A percentile compares a stretch with the other conserved stretches of the same genome.
phyloP scores from a whole-genome alignment of 2,113 vertebrate species.

The Propithecus coquereli region DNA sequence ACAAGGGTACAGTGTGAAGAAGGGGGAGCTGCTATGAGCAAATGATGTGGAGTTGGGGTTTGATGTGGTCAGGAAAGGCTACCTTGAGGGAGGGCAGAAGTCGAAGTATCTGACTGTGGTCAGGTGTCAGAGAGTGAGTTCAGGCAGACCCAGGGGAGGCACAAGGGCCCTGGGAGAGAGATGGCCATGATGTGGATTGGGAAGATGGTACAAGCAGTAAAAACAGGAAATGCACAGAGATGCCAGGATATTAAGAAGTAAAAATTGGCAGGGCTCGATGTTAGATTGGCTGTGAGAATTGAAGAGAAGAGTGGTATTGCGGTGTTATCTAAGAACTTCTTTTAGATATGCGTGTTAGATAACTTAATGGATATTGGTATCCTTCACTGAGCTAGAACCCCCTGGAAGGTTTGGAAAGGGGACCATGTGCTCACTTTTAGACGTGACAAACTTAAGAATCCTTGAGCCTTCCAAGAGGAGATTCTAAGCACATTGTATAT shows the following conservation, averaged over 20 bases:
- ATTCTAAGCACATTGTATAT: background rate
- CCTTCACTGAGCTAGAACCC: background rate
- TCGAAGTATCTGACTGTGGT: too few relatives aligned
- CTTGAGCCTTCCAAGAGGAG: background rate
- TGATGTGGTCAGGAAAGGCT: background rate
- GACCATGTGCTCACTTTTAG: background rate
- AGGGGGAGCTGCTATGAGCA: background rate
- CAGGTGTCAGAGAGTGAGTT: too few relatives aligned
- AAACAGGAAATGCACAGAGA: background rate
- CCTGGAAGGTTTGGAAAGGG: background rate
- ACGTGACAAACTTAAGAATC: background rate
- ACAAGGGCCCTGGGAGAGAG: background rate
- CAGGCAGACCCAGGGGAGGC: background rate
- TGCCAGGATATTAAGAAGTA: background rate
- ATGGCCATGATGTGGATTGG: fast-evolving
- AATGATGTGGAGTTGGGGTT: too few relatives aligned
- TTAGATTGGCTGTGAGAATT: background rate
- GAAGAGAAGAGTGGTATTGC: background rate
- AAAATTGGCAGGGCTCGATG: background rate
- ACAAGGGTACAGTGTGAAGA: background rate
- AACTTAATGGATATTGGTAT: background rate
- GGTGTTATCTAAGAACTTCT: background rate
- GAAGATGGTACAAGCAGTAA: fast-evolving
- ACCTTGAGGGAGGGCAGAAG: background rate
- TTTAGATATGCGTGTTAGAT: background rate